Base-by-base conservation (phyloP, 30 jellyfish, hydroid and myxozoan species). In the Catostylus mosaicus region DNA sequence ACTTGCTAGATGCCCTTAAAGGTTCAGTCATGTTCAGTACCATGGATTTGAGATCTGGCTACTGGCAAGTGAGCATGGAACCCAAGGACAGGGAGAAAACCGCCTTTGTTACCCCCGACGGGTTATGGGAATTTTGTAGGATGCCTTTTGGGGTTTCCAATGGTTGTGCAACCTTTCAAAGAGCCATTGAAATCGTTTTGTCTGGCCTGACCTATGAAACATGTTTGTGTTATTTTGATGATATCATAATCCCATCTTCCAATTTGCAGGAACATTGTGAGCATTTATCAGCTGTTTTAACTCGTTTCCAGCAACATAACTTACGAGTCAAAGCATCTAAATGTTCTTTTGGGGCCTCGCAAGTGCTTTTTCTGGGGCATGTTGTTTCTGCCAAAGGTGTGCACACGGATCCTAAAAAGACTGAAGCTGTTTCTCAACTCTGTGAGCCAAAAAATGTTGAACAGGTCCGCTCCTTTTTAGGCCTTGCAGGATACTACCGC, bases 21-120 rank as follows among this genome's bases (percentile, higher is more conserved):
- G 94, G 94, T 26, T 52, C 80, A 3, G 2, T 30, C n/a, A 30
- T 51, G 66, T 83, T 83, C 59, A 59, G 67, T 38, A 83, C 94
- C 65, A 29, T 83, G 38, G 94, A 83, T 56, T 50, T 79, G 37
- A 37, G 90, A 31, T 62, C 74, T 22, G 88, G 88, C 67, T 77
- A 77, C 34, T 77, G 88, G 88, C 88, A 77, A 59, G 80, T 77
- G 34, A 62, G 88, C 30, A 40, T 82, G 30, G 59, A 52, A 3
- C 56, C 75, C 46, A 30, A 37, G 1, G 74, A 75, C 30, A 57
- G 61, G 67, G 69, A 57, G 26, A 77, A 77, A 20, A 77, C 80
- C 24, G 78, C 88, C 18, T 77, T 77, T 77, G 68, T 37, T n/a
- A 62, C 88, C 67, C 88, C 88, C 12, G 67, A 40, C 20, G 88